Evolutionary conservation across 1,140 invertebrate species (phyloP).

Genomic region (Cepaea nemoralis): DNA sequence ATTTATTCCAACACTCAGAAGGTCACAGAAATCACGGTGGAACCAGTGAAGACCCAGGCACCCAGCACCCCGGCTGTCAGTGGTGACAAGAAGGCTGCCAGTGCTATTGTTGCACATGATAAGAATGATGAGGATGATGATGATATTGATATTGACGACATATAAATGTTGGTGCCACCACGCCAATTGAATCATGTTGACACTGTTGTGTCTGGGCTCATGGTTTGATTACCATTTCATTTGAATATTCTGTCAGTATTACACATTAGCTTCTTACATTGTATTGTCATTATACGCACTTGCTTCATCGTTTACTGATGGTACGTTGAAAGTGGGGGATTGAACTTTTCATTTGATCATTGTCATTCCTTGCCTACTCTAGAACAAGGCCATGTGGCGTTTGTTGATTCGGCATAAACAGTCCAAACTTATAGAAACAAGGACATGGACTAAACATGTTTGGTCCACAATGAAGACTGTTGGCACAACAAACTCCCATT

Average conservation of each 20-base stretch:
- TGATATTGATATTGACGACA: slow-evolving; percentile 62
- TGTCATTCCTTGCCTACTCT: too few relatives aligned
- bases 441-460: too few relatives aligned
- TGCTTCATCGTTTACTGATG: too few relatives aligned
- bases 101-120: slow-evolving; percentile 48
- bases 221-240: not conserved
- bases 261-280: too few relatives aligned
- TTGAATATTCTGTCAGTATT: not conserved
- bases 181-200: not conserved
- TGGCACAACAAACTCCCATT: too few relatives aligned
- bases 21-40: slow-evolving; percentile 57
- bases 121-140: slow-evolving; percentile 59
- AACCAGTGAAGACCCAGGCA: slow-evolving; percentile 38
- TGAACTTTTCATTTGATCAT: too few relatives aligned
- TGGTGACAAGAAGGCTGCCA: slow-evolving; percentile 36
- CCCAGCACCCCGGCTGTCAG: slow-evolving; percentile 32
- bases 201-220: not conserved
- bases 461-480: too few relatives aligned
- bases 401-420: too few relatives aligned
- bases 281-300: too few relatives aligned
- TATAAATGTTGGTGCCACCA: slow-evolving; percentile 45
- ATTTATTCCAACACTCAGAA: slow-evolving; percentile 60
- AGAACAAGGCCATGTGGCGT: too few relatives aligned
- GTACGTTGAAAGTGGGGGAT: too few relatives aligned
- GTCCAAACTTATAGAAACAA: too few relatives aligned